Evolutionary conservation across 2,797 vertebrate genomes (phyloP).

Genomic region (Heliangelus exortis): DNA sequence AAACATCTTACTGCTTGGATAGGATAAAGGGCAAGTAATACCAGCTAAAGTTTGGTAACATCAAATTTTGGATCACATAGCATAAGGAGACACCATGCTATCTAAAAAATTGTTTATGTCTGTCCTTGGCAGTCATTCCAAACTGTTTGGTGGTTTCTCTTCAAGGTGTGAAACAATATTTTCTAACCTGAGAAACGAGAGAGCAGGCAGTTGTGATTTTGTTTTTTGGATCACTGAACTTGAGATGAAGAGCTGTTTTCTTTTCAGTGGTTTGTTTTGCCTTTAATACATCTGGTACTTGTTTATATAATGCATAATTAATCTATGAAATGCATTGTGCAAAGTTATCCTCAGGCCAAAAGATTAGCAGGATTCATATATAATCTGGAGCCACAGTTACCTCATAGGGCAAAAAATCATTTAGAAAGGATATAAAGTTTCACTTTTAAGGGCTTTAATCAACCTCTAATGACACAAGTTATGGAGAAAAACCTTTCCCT

Average conservation of each 20-base stretch:
- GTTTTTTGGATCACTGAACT: background rate
- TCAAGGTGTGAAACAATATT: background rate
- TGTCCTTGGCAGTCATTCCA: background rate
- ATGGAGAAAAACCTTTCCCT: slow-evolving; percentile 13
- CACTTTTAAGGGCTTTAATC: slow-evolving; percentile 34
- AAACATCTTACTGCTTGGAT: background rate
- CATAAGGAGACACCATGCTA: background rate
- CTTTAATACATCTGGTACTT: slow-evolving; percentile 46
- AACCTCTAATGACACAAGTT: slow-evolving; percentile 24
- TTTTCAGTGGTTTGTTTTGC: slow-evolving; percentile 10
- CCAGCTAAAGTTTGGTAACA: background rate
- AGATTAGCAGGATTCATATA: slow-evolving; percentile 37
- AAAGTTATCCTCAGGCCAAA: slow-evolving; percentile 46
- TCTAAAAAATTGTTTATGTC: background rate
- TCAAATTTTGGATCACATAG: background rate
- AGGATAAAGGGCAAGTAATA: background rate
- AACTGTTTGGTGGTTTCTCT: background rate
- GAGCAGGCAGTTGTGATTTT: background rate
- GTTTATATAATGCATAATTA: slow-evolving; percentile 24
- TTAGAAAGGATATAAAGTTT: slow-evolving; percentile 33
- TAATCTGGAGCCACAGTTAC: slow-evolving; percentile 21
- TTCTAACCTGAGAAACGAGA: background rate
- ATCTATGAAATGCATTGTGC: slow-evolving; percentile 27
- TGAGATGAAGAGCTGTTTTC: background rate
- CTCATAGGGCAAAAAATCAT: background rate